Conservation (phyloP, 2,888 invertebrate genomes). For the Ashinkailepas kermadecensis region DNA sequence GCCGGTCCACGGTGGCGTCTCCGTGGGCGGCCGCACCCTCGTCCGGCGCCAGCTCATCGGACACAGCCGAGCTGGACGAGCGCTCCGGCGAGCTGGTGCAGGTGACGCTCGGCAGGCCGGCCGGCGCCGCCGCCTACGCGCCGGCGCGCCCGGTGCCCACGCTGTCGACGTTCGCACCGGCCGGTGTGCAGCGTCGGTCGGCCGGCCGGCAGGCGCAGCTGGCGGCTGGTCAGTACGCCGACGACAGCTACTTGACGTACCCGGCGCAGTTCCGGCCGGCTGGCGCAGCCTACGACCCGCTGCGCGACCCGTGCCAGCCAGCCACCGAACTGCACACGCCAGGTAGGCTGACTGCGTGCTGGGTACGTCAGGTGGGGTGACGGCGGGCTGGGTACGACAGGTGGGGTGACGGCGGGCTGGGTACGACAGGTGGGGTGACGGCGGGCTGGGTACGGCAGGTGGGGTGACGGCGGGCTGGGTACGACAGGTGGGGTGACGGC, state of each 20-base stretch:
- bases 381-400: no score
- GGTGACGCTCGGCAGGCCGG: constrained; percentile 14
- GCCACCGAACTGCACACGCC: no score
- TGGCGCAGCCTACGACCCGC: background rate
- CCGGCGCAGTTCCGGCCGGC: background rate
- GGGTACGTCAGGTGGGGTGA: no score
- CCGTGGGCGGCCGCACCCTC: background rate
- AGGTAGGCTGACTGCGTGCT: no score
- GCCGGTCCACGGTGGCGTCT: background rate
- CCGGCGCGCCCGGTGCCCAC: background rate
- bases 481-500: no score
- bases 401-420: no score
- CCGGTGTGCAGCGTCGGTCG: background rate
- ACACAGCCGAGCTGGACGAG: background rate
- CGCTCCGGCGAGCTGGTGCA: background rate
- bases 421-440: no score
- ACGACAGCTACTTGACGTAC: background rate
- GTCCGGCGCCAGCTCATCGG: background rate
- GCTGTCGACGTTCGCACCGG: constrained; percentile 1
- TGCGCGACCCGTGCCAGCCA: background rate
- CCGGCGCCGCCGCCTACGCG: background rate
- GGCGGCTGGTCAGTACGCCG: background rate
- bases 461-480: no score
- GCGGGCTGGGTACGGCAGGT: no score
- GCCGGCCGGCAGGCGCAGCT: background rate